Evolutionary conservation across 2,888 invertebrate genomes (phyloP), one percentile per base, ranked within the genome.

Genomic region (Salpingus planirostris): DNA sequence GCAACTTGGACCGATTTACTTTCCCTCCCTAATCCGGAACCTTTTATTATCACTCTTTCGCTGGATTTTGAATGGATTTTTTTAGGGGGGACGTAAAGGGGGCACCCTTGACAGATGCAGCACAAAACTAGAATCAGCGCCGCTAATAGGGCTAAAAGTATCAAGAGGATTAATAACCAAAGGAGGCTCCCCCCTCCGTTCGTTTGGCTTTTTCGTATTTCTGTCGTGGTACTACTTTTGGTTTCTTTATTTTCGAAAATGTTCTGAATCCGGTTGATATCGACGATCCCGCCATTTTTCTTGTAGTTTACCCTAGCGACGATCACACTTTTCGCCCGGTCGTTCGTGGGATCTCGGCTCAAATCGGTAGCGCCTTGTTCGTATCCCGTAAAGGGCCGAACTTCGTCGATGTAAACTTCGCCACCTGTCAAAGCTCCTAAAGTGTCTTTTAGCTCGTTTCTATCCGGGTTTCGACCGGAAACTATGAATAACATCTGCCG

Each of bases 81-180:
- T 70, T 82, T 77, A 29, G 80, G 76, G 30, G 80, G 80, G 65
- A 78, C 79, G 51, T 83, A 87, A 29, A 86, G 71, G n/a, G 87
- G 87, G 55, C 88, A 88, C 52, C 82, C 81, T 48, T 83, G 81
- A 56, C 87, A 88, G 42, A 87, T 79, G 55, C 88, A 88, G 63
- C 89, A 90, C 37, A 85, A 70, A 40, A 89, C 74, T 27, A 88
- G 67, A 30, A 79, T 70, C 35, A 85, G 63, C 43, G 85, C 71
- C 7, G 81, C 74, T 14, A 86, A 52, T 0, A 87, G 73, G 44
- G 87, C 74, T 38, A 89, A 62, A 14, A 89, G 71, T 27, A 85
- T 80, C 39, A 90, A 62, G 10, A 86, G 62, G 44, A 89, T 79
- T 29, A 89, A 65, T 12, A 89, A 60, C 89, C 89, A 89, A 21